phyloP scores from a whole-genome alignment of 1,140 invertebrate genomes.

The Camponotus pennsylvanicus region DNA sequence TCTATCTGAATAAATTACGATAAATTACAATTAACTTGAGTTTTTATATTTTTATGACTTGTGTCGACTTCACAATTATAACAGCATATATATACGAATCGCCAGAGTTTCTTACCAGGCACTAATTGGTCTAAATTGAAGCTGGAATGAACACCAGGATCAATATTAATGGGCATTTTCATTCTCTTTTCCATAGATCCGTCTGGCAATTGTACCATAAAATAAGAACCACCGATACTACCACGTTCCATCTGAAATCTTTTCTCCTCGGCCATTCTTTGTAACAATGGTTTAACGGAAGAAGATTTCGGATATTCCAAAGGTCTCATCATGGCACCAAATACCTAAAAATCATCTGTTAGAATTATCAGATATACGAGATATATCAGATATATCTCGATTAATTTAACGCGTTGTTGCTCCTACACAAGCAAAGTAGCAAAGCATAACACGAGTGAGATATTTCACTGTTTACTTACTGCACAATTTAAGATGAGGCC shows the following conservation, averaged over 20 bases:
- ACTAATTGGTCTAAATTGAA: conserved; percentile 94
- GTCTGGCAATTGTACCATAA: conserved; percentile 95
- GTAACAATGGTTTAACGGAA: conserved; percentile 92
- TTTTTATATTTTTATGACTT: conserved; percentile 5
- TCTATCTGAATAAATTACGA: not conserved
- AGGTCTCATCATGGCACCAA: conserved; percentile 97
- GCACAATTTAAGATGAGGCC: conserved; percentile 97
- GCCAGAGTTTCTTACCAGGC: conserved; percentile 85
- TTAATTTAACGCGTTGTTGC: conserved; percentile 35
- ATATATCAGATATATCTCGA: conserved; percentile 77
- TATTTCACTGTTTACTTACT: conserved; percentile 83
- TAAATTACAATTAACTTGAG: not conserved
- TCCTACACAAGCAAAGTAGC: not conserved
- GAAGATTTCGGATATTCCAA: conserved; percentile 92
- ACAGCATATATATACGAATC: not conserved
- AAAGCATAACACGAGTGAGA: conserved; percentile 83
- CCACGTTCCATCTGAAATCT: conserved; percentile 95
- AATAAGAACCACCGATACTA: conserved; percentile 95
- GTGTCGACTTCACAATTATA: not conserved
- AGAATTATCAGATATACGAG: conserved; percentile 82
- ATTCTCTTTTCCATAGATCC: conserved; percentile 95
- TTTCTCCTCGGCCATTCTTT: conserved; percentile 96
- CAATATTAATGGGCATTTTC: conserved; percentile 95
- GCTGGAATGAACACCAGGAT: conserved; percentile 97
- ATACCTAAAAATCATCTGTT: conserved; percentile 87